Base-by-base conservation (phyloP, 2,888 invertebrate species). In the Congeria kusceri region DNA sequence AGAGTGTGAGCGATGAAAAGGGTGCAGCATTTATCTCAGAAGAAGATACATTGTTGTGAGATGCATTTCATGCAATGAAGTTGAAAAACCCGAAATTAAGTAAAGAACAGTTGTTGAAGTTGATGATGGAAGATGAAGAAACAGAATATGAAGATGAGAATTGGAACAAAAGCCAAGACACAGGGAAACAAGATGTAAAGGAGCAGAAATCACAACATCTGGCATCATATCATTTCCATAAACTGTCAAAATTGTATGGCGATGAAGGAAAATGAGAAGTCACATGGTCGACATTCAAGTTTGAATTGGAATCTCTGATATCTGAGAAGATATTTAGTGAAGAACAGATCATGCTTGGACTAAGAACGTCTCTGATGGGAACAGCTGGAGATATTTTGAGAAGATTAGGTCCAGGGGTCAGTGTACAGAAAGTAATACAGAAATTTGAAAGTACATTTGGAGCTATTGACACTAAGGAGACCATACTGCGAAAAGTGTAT, bases 181-280 rank as follows among this genome's bases (percentile, higher is more conserved):
- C 32, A 32, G 32, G 9, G 32, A 9, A 32, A 7, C 32, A 32
- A 32, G 32, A 32, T 32, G 32, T 7, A 32, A 9, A 7, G 32
- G 9, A 32, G 9, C 32, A 32, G 4, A 32, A 32, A n/a, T n/a
- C n/a, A 32, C 32, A 32, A 7, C 9, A 32, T 9, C 4, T 32
- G 32, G 32, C 32, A 9, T 32, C 59, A 9, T 59, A 28, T 28
- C 59, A 59, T 59, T 65, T 65, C n/a, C 66, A 28, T 23, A 66
- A 66, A 56, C 39, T 53, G 9, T 66, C 66, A n/a, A 56, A 23
- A n/a, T 66, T 66, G 28, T 66, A 27, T 56, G 66, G 28, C 11
- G 66, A 66, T 23, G 56, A 53, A 7, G 29, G 32, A 11, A 66
- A 66, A 56, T 53, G 56, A 5, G 66, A 66, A 18, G 66, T 56